A percentile compares a stretch with the other conserved stretches of the same genome.
These are phyloP conservation scores for Physocephala rufipes DNA, from an alignment of 2,888 invertebrate genomes.

Conservation along the genomic window DNA sequence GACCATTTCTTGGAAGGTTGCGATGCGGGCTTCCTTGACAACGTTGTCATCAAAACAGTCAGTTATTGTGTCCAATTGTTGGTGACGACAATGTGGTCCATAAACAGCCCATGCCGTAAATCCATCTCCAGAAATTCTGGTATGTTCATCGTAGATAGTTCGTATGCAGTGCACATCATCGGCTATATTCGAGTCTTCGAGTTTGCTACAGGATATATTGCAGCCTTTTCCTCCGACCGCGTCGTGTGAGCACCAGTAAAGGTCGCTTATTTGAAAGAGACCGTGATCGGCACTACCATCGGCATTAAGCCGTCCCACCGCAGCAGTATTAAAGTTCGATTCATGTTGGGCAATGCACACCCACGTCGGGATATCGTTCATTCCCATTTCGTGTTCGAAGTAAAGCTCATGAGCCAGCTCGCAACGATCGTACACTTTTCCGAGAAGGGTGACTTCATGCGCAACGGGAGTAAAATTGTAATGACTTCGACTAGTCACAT, in stretches of 20 bases:
- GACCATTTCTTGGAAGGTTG: too few species aligned
- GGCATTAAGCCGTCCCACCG: constrained; percentile 66
- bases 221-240: constrained; percentile 71
- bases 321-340: constrained; percentile 74
- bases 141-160: constrained; percentile 73
- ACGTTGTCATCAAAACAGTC: constrained; percentile 47
- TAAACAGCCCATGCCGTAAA: constrained; percentile 79
- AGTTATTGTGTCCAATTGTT: constrained; percentile 42
- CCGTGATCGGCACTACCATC: constrained; percentile 76
- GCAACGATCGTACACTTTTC: constrained; percentile 73
- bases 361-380: constrained; percentile 71
- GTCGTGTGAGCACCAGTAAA: constrained; percentile 73
- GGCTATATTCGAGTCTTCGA: constrained; percentile 74
- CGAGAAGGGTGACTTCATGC: constrained; percentile 34
- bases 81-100: constrained; percentile 68
- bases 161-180: constrained; percentile 75
- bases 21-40: background rate
- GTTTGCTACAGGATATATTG: constrained; percentile 69
- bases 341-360: constrained; percentile 80
- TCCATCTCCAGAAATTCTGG: constrained; percentile 73
- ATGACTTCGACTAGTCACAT: too few species aligned
- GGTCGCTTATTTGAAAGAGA: constrained; percentile 77
- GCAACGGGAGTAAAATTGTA: background rate
- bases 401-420: constrained; percentile 75
- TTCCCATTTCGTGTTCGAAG: constrained; percentile 68